Conservation (phyloP, 2,888 invertebrate genomes). For the Cerceris rybyensis region DNA sequence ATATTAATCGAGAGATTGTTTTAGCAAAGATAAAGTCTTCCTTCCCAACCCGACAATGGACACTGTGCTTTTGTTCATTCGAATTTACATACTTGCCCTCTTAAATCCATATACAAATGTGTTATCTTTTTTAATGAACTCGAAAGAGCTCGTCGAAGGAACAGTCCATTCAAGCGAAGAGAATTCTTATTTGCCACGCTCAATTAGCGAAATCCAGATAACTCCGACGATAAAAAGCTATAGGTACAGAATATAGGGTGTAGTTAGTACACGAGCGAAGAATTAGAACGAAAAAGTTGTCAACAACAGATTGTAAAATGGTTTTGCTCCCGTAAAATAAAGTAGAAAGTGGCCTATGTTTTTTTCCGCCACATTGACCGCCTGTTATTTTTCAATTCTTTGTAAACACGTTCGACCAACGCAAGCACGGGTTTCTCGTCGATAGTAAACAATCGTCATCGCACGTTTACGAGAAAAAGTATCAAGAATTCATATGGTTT, state of each 20-base stretch:
- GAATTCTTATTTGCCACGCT: constrained; percentile 72
- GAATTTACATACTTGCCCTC: background rate
- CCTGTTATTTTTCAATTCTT: background rate
- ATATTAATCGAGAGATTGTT: too few relatives aligned
- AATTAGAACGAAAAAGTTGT: constrained; percentile 14
- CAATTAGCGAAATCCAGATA: constrained; percentile 63
- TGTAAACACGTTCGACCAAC: background rate
- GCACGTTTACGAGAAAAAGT: background rate
- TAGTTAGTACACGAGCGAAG: constrained; percentile 2
- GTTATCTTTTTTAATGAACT: constrained; percentile 36
- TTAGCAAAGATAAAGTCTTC: too few relatives aligned
- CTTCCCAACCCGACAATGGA: background rate
- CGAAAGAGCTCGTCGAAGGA: constrained; percentile 52
- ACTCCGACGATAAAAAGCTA: constrained; percentile 35
- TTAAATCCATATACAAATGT: constrained; percentile 3
- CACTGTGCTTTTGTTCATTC: background rate
- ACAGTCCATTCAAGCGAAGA: constrained; percentile 55
- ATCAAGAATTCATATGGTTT: background rate
- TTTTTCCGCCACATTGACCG: too few relatives aligned
- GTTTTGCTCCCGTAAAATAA: background rate
- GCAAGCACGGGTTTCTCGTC: background rate
- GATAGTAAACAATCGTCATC: background rate
- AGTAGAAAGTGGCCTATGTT: background rate
- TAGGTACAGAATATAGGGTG: background rate
- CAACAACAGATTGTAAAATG: constrained; percentile 15